Percentiles rank a stretch among this genome's conserved stretches.
These are phyloP conservation scores for Berghia stephanieae DNA, from an alignment of 1,140 invertebrate genomes.

Conservation along the genomic window DNA sequence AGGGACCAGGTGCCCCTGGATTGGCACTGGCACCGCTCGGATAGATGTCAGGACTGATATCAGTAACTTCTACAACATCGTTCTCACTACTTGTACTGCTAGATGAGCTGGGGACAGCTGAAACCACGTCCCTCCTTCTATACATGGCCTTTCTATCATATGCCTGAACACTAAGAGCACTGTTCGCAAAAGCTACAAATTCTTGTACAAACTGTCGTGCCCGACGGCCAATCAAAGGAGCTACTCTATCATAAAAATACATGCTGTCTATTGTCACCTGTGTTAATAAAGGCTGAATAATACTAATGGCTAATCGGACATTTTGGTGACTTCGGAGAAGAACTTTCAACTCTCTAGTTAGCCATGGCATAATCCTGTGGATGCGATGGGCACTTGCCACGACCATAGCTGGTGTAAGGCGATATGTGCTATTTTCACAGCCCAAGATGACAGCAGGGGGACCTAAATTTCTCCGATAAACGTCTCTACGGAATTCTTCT, in stretches of 20 bases:
- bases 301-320: conserved; percentile 26
- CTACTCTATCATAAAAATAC: conserved; percentile 74
- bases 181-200: conserved; percentile 84
- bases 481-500: conserved; percentile 18
- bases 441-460: conserved; percentile 23
- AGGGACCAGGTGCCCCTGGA: not conserved
- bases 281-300: conserved; percentile 28
- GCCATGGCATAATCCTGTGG: conserved; percentile 85
- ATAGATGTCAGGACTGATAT: conserved; percentile 16
- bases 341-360: conserved; percentile 84
- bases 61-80: conserved; percentile 40
- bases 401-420: conserved; percentile 30
- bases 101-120: conserved; percentile 33
- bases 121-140: conserved; percentile 38
- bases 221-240: conserved; percentile 61
- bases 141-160: conserved; percentile 68
- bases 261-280: conserved; percentile 76
- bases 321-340: conserved; percentile 70
- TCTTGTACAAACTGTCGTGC: conserved; percentile 87
- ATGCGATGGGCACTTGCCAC: conserved; percentile 55
- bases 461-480: conserved; percentile 20
- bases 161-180: conserved; percentile 83
- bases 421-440: conserved; percentile 24
- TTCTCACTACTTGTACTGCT: conserved; percentile 36
- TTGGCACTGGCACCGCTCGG: not conserved